These are phyloP conservation scores for Diabrotica undecimpunctata DNA, from an alignment of 1,140 invertebrate species.

Conservation along the genomic window DNA sequence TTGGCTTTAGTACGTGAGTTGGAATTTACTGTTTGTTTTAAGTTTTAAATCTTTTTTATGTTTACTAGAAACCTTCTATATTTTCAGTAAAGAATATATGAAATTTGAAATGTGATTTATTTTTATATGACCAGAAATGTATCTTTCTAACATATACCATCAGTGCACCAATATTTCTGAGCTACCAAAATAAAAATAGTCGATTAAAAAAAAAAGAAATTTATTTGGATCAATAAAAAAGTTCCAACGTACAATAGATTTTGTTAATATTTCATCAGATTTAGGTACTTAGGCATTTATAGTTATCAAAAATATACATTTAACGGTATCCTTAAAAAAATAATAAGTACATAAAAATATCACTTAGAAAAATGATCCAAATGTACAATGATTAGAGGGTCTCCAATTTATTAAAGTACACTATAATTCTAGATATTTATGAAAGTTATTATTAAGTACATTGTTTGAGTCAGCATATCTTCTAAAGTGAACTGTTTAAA, in stretches of 20 bases:
- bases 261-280: constrained; percentile 12
- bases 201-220: constrained; percentile 11
- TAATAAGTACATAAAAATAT: neutral
- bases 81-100: too few relatives aligned
- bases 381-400: neutral
- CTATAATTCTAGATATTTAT: neutral
- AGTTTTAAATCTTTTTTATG: too few relatives aligned
- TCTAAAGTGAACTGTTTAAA: too few relatives aligned
- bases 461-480: too few relatives aligned
- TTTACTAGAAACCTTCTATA: too few relatives aligned
- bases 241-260: constrained; percentile 16
- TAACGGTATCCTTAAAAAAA: neutral
- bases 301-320: constrained; percentile 19
- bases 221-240: constrained; percentile 18
- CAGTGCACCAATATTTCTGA: too few relatives aligned
- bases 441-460: neutral
- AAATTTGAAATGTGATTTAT: too few relatives aligned
- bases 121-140: too few relatives aligned
- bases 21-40: too few relatives aligned
- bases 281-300: constrained; percentile 3
- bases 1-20: too few relatives aligned
- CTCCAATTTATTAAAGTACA: neutral
- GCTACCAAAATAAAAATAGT: neutral
- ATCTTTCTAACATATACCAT: too few relatives aligned
- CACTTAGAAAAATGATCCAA: neutral